Evolutionary conservation across 2,888 invertebrate genomes (phyloP).

Genomic region (Agonum fuliginosum): DNA sequence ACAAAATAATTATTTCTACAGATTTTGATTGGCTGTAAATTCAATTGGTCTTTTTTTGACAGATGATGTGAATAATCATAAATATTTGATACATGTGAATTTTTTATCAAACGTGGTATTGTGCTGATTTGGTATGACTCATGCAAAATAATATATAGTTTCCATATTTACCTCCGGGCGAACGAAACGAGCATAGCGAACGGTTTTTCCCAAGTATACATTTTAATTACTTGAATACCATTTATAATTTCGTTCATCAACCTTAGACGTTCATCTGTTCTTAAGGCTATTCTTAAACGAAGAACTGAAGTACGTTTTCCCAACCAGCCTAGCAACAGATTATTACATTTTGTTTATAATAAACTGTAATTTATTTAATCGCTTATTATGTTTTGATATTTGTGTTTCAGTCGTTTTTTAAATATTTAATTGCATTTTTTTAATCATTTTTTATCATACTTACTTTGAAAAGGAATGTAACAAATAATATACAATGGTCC

Average conservation of each 20-base stretch:
- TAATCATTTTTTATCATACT: background rate
- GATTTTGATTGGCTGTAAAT: too few relatives aligned
- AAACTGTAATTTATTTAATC: too few relatives aligned
- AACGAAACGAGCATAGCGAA: slow-evolving; percentile 85
- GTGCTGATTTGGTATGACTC: background rate
- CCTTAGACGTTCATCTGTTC: slow-evolving; percentile 89
- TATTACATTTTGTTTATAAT: too few relatives aligned
- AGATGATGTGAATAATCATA: too few relatives aligned
- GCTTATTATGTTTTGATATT: too few relatives aligned
- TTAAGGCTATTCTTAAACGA: slow-evolving; percentile 84
- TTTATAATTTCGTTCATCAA: slow-evolving; percentile 93
- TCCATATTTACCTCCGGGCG: slow-evolving; percentile 77
- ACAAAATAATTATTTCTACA: too few relatives aligned
- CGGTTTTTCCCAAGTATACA: slow-evolving; percentile 96
- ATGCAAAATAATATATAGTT: too few relatives aligned
- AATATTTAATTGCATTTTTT: too few relatives aligned
- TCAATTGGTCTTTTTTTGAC: too few relatives aligned
- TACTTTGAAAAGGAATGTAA: slow-evolving; percentile 85
- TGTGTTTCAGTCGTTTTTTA: too few relatives aligned
- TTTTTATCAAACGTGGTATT: background rate
- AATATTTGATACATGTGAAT: too few relatives aligned
- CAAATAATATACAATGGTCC: slow-evolving; percentile 82
- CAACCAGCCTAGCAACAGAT: slow-evolving; percentile 68
- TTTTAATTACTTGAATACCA: slow-evolving; percentile 94
- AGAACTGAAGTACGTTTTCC: slow-evolving; percentile 86